A percentile compares a stretch with the other conserved stretches of the same genome.
Conservation (phyloP, 2,888 invertebrate genomes). For the Conops quadrifasciatus region DNA sequence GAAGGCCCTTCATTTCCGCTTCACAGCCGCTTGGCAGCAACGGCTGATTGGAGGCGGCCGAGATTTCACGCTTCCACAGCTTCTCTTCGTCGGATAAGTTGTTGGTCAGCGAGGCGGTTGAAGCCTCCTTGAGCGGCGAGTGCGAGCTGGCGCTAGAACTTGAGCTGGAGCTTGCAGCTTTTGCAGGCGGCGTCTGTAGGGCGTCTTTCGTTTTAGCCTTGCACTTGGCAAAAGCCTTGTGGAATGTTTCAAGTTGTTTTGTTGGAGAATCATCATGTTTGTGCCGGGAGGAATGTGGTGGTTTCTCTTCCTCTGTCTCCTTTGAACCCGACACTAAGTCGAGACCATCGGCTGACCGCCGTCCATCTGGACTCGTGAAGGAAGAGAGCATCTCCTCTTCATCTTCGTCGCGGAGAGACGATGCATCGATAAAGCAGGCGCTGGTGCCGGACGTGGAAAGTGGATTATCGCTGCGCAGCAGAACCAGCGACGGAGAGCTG, state of each 20-base stretch:
- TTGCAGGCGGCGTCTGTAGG: conserved; percentile 33
- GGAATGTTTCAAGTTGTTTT: conserved; percentile 60
- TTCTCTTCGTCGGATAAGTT: conserved; percentile 63
- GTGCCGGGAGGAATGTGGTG: background rate
- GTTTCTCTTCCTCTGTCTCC: conserved; percentile 19
- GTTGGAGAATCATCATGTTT: conserved; percentile 46
- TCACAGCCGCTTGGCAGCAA: background rate
- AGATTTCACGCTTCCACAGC: conserved; percentile 56
- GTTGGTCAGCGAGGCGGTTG: conserved; percentile 50
- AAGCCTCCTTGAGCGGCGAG: conserved; percentile 48
- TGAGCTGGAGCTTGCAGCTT: conserved; percentile 47
- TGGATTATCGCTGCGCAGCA: conserved; percentile 45
- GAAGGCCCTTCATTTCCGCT: conserved; percentile 11
- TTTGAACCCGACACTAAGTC: conserved; percentile 22
- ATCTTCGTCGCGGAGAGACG: conserved; percentile 77
- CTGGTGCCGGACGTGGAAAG: conserved; percentile 56
- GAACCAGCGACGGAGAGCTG: conserved; percentile 51
- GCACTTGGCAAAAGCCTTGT: conserved; percentile 63
- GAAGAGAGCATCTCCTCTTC: conserved; percentile 67
- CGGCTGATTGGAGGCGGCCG: background rate
- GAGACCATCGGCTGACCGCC: conserved; percentile 38
- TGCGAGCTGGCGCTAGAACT: conserved; percentile 52
- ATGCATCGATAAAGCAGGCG: conserved; percentile 82
- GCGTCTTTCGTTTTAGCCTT: conserved; percentile 49
- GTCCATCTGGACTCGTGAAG: conserved; percentile 54